A percentile compares a stretch with the other conserved stretches of the same genome.
These are phyloP conservation scores for Sciurus carolinensis DNA, from an alignment of 2,797 vertebrate genomes.

Conservation along the genomic window DNA sequence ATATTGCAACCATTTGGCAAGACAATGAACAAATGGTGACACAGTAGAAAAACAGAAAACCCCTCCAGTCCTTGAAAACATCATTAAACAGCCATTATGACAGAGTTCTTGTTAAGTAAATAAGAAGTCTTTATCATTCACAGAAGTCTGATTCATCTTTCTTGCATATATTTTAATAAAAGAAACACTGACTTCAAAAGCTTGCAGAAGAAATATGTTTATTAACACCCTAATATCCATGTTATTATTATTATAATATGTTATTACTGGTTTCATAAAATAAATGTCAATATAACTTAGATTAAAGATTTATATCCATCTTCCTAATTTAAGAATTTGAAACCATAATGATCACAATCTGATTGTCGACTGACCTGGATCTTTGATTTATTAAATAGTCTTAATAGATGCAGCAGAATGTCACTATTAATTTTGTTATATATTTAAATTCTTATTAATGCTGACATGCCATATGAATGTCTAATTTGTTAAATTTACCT, in stretches of 20 bases:
- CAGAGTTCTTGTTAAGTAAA: not conserved
- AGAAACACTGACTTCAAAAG: conserved; percentile 26
- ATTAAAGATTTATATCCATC: conserved; percentile 75
- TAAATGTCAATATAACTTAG: conserved; percentile 61
- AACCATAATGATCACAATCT: conserved; percentile 79
- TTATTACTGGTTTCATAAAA: not conserved
- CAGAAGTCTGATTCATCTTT: not conserved
- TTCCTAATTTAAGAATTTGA: conserved; percentile 70
- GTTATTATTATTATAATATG: conserved; percentile 1
- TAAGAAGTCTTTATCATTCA: not conserved
- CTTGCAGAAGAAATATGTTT: not conserved
- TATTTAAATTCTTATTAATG: conserved; percentile 75
- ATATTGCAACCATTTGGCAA: not conserved
- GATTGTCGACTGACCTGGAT: conserved; percentile 74
- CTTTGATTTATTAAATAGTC: conserved; percentile 83
- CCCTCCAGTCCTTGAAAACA: not conserved
- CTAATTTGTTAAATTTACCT: conserved; percentile 69
- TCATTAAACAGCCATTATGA: not conserved
- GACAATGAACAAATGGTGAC: not conserved
- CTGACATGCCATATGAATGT: conserved; percentile 43
- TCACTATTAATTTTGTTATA: conserved; percentile 75
- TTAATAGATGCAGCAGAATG: conserved; percentile 75
- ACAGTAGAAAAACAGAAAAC: not conserved
- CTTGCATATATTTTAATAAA: conserved; percentile 32
- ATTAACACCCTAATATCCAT: conserved; percentile 8